Percentiles rank a stretch among this genome's conserved stretches.
phyloP scores from a whole-genome alignment of 2,888 invertebrate species.

The Nymphalis c-album region DNA sequence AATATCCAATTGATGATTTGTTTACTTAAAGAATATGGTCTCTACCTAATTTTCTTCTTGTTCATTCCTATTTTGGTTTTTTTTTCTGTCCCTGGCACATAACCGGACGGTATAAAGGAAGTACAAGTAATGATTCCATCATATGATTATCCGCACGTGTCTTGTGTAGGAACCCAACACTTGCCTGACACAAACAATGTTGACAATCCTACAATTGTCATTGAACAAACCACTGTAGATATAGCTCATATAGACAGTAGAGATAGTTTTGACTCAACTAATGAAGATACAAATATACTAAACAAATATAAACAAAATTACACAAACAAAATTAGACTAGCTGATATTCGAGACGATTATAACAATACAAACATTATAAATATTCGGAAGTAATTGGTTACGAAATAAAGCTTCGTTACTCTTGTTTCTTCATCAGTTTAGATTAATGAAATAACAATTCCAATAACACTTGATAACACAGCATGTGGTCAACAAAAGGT shows the following conservation, averaged over 20 bases:
- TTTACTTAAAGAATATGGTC: conserved; percentile 22
- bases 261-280: conserved; percentile 44
- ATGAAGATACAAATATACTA: conserved; percentile 51
- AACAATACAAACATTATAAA: neutral
- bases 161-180: conserved; percentile 76
- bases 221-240: conserved; percentile 64
- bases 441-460: conserved; percentile 23
- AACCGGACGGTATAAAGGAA: conserved; percentile 73
- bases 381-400: conserved; percentile 20
- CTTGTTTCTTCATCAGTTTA: conserved; percentile 45
- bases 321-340: conserved; percentile 24
- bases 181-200: conserved; percentile 52
- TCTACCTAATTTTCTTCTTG: conserved; percentile 57
- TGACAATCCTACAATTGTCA: conserved; percentile 51
- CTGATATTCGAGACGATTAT: neutral
- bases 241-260: conserved; percentile 53
- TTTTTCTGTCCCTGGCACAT: conserved; percentile 75
- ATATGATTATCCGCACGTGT: conserved; percentile 77
- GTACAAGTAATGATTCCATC: conserved; percentile 80
- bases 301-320: conserved; percentile 34
- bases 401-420: conserved; percentile 1
- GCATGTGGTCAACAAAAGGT: conserved; percentile 37
- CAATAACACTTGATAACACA: conserved; percentile 22
- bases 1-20: conserved; percentile 12
- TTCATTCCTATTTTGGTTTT: conserved; percentile 66